Percentiles rank a stretch among this genome's conserved stretches.
These are phyloP conservation scores for Gryllus bimaculatus DNA, from an alignment of 1,140 invertebrate genomes.

Conservation along the genomic window DNA sequence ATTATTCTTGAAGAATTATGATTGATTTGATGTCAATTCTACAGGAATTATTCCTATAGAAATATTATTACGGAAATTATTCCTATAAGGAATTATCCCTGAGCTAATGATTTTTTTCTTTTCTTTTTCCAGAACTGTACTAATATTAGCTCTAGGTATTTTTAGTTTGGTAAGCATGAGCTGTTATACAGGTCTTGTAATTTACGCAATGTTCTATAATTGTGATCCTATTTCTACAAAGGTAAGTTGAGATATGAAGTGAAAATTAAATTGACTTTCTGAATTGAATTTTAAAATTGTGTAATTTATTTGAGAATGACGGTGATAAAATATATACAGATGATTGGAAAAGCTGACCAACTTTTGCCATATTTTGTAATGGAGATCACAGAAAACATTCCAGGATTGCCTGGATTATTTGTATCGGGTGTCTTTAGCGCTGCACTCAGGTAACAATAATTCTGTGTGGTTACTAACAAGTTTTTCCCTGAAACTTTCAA, in stretches of 20 bases:
- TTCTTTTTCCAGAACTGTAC: conserved; percentile 31
- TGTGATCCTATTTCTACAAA: conserved; percentile 64
- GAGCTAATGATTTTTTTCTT: not conserved
- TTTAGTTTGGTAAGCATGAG: conserved; percentile 50
- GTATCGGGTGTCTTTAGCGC: conserved; percentile 65
- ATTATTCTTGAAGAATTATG: too few species aligned
- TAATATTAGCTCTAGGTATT: conserved; percentile 40
- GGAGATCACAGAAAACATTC: conserved; percentile 53
- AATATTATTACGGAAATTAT: too few species aligned
- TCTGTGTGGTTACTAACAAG: not conserved
- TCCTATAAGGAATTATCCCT: too few species aligned
- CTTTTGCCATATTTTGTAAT: conserved; percentile 62
- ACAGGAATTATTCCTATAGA: too few species aligned
- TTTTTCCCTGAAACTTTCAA: too few species aligned
- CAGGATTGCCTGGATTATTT: conserved; percentile 64
- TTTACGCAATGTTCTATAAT: conserved; percentile 65
- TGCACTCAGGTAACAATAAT: conserved; percentile 47
- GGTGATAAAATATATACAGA: conserved; percentile 28
- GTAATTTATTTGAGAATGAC: not conserved
- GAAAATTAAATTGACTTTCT: not conserved
- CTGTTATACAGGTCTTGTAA: conserved; percentile 62
- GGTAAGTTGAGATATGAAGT: conserved; percentile 26
- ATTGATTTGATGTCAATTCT: too few species aligned
- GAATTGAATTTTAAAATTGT: not conserved
- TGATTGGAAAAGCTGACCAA: conserved; percentile 53